These are phyloP conservation scores for Stenichneumon culpator DNA, from an alignment of 2,888 invertebrate genomes.

Conservation along the genomic window DNA sequence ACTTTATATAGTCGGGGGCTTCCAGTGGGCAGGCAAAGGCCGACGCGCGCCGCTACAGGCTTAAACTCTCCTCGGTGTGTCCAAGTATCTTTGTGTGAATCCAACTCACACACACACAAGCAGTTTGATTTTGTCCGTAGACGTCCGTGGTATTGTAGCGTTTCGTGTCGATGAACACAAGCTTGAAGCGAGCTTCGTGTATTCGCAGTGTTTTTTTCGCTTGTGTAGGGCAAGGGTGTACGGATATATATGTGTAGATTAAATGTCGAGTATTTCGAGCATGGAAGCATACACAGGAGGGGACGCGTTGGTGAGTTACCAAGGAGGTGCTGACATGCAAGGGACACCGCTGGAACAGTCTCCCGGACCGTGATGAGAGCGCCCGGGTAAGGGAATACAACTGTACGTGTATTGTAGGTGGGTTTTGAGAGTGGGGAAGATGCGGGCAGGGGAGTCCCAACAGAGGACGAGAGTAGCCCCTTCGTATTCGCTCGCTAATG, in stretches of 20 bases:
- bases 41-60: constrained; percentile 64
- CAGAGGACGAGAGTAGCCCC: constrained; percentile 21
- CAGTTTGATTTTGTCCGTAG: background rate
- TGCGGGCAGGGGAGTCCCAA: constrained; percentile 15
- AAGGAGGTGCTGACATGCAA: constrained; percentile 62
- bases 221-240: background rate
- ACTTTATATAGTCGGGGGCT: constrained; percentile 82
- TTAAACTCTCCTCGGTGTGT: constrained; percentile 43
- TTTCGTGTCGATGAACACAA: constrained; percentile 19
- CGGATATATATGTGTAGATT: background rate
- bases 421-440: background rate
- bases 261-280: constrained; percentile 7
- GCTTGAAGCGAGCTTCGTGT: background rate
- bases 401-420: background rate
- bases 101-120: background rate
- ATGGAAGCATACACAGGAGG: background rate
- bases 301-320: constrained; percentile 69
- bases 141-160: constrained; percentile 14
- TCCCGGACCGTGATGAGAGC: constrained; percentile 45
- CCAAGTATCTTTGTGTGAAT: background rate
- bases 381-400: constrained; percentile 1
- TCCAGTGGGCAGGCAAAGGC: constrained; percentile 74
- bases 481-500: background rate
- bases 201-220: background rate
- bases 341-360: constrained; percentile 50